Conservation (phyloP, 1,140 invertebrate species). For the Steinernema khuongi region DNA sequence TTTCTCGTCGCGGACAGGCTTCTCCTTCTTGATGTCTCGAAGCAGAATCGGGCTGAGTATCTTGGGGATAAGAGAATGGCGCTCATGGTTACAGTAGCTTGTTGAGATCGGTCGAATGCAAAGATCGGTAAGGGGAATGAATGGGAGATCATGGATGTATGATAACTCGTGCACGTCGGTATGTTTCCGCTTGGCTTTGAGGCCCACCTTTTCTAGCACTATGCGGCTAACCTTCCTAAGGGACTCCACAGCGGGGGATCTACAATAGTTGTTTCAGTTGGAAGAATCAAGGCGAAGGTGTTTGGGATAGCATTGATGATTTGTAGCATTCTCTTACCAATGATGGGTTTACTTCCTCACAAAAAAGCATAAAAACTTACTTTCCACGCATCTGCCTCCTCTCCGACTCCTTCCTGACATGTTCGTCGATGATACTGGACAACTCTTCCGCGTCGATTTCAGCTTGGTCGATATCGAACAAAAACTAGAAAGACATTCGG, state of each 20-base stretch:
- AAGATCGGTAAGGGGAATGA: conserved; percentile 10
- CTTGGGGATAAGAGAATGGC: background rate
- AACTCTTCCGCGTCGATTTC: background rate
- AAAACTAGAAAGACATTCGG: background rate
- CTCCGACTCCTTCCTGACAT: conserved; percentile 12
- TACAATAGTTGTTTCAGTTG: background rate
- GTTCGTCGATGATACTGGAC: background rate
- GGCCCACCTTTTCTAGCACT: background rate
- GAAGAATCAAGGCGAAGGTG: background rate
- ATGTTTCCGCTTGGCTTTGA: conserved; percentile 1
- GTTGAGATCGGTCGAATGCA: conserved; percentile 10
- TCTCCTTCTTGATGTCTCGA: conserved; percentile 2
- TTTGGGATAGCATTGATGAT: background rate
- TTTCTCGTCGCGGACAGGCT: background rate
- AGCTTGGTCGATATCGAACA: background rate
- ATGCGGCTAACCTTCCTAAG: background rate
- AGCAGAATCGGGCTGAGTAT: background rate
- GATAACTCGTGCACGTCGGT: background rate
- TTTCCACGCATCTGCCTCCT: background rate
- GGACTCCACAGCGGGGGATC: background rate
- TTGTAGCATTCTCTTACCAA: no score
- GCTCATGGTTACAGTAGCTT: background rate
- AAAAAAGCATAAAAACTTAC: background rate
- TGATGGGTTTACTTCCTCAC: background rate
- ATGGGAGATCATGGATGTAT: conserved; percentile 5